Evolutionary conservation across 2,888 invertebrate genomes (phyloP).

Genomic region (Saturnia japonica): DNA sequence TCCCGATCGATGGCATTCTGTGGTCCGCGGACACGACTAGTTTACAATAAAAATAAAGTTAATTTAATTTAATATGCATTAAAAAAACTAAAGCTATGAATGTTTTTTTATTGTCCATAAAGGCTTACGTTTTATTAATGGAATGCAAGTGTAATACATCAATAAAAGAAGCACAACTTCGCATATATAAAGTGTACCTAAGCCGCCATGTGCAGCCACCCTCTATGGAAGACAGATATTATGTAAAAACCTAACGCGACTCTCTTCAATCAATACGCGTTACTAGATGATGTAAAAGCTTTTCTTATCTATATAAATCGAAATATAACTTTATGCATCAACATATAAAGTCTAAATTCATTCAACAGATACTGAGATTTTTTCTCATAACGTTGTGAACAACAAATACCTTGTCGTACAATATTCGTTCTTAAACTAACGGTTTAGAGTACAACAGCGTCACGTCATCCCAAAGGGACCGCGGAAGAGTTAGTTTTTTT

Average conservation of each 20-base stretch:
- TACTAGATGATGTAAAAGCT: slow-evolving; percentile 78
- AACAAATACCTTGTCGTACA: slow-evolving; percentile 60
- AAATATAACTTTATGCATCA: slow-evolving; percentile 47
- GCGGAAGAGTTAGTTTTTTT: slow-evolving; percentile 78
- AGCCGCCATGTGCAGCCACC: slow-evolving; percentile 61
- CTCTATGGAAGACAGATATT: slow-evolving; percentile 75
- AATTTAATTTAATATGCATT: no score
- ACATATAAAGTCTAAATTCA: slow-evolving; percentile 43
- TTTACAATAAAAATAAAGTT: no score
- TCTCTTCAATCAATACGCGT: slow-evolving; percentile 81
- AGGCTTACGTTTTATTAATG: background rate
- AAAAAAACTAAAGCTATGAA: background rate
- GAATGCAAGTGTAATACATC: slow-evolving; percentile 9
- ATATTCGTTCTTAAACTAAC: slow-evolving; percentile 58
- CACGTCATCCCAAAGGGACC: slow-evolving; percentile 48
- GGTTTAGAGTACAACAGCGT: slow-evolving; percentile 48
- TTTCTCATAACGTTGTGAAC: slow-evolving; percentile 65
- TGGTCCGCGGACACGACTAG: no score
- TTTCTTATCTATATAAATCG: slow-evolving; percentile 47
- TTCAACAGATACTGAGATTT: slow-evolving; percentile 43
- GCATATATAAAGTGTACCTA: slow-evolving; percentile 50
- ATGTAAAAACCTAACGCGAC: slow-evolving; percentile 80
- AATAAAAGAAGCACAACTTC: slow-evolving; percentile 33
- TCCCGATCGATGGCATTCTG: no score
- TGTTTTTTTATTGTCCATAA: background rate